Evolutionary conservation across 2,797 vertebrate genomes (phyloP).

Genomic region (Trichosurus vulpecula): DNA sequence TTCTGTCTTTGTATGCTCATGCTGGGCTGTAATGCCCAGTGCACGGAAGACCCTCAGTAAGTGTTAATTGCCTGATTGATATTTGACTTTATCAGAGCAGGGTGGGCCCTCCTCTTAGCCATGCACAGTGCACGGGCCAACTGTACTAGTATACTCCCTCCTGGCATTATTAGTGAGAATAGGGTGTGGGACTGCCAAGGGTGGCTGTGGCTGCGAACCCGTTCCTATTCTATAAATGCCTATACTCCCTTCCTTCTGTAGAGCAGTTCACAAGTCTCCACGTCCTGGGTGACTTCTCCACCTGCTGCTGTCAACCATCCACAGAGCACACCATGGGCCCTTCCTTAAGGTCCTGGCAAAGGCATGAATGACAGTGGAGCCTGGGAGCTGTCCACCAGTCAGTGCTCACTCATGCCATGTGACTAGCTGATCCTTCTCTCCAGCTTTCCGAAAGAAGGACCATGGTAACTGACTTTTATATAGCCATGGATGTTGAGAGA

Average conservation of each 20-base stretch:
- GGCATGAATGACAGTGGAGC: rapidly evolving
- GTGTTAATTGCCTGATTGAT: not conserved
- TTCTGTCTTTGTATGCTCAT: not conserved
- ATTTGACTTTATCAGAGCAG: not conserved
- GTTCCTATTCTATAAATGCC: not conserved
- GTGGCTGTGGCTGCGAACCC: no score
- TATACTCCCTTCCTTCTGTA: not conserved
- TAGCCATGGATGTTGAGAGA: not conserved
- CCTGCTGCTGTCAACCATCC: not conserved
- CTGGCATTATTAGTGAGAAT: not conserved
- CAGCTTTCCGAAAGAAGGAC: not conserved
- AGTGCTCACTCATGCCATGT: not conserved
- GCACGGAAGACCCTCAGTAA: not conserved
- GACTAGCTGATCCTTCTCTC: not conserved
- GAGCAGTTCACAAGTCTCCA: not conserved
- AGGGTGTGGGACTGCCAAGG: not conserved
- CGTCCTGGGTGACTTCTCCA: not conserved
- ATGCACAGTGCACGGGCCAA: no score
- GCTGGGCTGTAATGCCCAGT: not conserved
- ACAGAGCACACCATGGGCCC: no score
- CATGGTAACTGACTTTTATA: not conserved
- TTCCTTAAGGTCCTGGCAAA: not conserved
- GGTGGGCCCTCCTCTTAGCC: no score
- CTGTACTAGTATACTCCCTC: no score
- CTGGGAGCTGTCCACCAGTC: not conserved